These are phyloP conservation scores for Erpetoichthys calabaricus DNA, from an alignment of 2,797 vertebrate species.

Conservation along the genomic window DNA sequence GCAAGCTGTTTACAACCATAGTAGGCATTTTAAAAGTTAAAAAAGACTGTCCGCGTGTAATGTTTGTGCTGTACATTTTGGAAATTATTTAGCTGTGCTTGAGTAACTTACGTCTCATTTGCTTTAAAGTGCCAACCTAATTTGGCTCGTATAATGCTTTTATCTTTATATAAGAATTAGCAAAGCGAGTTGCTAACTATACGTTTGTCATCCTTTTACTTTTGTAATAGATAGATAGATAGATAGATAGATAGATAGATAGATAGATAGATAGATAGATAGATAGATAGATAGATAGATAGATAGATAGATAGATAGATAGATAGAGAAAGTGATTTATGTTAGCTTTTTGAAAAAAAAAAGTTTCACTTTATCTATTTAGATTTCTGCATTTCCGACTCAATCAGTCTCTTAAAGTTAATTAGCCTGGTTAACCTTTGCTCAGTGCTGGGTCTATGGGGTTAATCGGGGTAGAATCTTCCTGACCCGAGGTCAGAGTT, in stretches of 20 bases:
- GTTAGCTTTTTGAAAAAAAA: background rate
- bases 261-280: background rate
- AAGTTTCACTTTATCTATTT: conserved; percentile 24
- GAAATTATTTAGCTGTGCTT: too few species aligned
- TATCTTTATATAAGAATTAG: too few species aligned
- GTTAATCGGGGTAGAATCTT: conserved; percentile 71
- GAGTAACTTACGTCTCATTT: too few species aligned
- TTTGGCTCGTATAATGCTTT: too few species aligned
- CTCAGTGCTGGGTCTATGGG: conserved; percentile 51
- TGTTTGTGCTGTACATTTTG: too few species aligned
- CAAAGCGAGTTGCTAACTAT: too few species aligned
- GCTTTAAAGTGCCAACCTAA: too few species aligned
- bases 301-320: background rate
- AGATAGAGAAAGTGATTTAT: background rate
- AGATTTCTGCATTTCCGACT: conserved; percentile 33
- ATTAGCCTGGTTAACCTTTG: conserved; percentile 69
- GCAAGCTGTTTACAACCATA: too few species aligned
- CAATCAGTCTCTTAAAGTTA: conserved; percentile 48
- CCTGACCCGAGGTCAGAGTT: conserved; percentile 58
- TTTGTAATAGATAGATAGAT: background rate
- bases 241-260: background rate
- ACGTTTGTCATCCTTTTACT: background rate
- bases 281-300: background rate
- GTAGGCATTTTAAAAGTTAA: too few species aligned
- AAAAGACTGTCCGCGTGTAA: too few species aligned